A percentile compares a stretch with the other conserved stretches of the same genome.
These are phyloP conservation scores for Oscheius sp. DNA, from an alignment of 1,140 invertebrate species.

Conservation along the genomic window DNA sequence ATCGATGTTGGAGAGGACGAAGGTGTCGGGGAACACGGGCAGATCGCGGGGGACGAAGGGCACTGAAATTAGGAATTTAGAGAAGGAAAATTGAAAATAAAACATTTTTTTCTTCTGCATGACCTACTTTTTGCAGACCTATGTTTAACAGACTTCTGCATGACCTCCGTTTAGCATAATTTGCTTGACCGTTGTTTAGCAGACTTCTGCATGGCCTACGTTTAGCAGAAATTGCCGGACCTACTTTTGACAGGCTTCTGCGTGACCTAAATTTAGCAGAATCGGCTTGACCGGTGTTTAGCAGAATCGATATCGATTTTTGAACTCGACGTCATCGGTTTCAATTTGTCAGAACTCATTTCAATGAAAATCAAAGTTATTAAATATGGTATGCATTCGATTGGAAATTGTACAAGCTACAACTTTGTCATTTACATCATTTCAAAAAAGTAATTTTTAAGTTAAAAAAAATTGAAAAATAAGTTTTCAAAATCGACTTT, in stretches of 20 bases:
- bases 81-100: neutral
- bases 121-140: neutral
- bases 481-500: too few relatives aligned
- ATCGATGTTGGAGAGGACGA: conserved; percentile 46
- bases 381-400: too few relatives aligned
- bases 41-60: neutral
- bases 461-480: too few relatives aligned
- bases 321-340: too few relatives aligned
- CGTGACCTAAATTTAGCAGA: too few relatives aligned
- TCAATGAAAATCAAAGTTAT: too few relatives aligned
- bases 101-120: neutral
- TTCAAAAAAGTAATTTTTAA: too few relatives aligned
- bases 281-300: too few relatives aligned
- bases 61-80: conserved; percentile 10
- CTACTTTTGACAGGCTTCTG: neutral
- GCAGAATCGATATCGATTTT: too few relatives aligned
- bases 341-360: too few relatives aligned
- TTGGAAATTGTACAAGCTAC: too few relatives aligned
- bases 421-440: too few relatives aligned
- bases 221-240: neutral
- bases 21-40: conserved; percentile 43
- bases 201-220: neutral
- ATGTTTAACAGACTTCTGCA: neutral
- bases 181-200: neutral
- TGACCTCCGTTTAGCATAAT: neutral